phyloP scores from a whole-genome alignment of 1,140 invertebrate species.

The Berghia stephanieae region DNA sequence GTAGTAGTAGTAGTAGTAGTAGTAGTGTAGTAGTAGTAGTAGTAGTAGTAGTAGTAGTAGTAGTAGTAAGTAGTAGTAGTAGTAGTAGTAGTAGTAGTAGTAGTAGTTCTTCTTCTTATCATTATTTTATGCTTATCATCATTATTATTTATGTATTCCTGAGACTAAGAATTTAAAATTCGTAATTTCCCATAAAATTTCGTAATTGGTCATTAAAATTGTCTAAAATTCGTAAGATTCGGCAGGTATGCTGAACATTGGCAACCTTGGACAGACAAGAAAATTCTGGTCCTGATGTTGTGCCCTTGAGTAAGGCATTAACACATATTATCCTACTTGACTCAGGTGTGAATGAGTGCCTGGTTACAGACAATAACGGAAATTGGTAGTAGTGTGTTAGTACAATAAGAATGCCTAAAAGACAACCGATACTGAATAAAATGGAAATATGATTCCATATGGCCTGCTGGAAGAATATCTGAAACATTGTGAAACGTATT shows the following conservation, averaged over 20 bases:
- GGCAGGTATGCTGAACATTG: background rate
- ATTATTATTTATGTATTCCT: background rate
- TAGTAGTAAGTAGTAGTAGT: background rate
- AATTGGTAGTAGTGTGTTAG: too few relatives aligned
- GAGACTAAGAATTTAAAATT: background rate
- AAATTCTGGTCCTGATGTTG: too few relatives aligned
- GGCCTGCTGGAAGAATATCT: too few relatives aligned
- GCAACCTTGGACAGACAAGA: background rate
- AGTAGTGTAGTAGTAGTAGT: slow-evolving; percentile 13
- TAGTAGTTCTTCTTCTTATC: background rate
- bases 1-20: background rate
- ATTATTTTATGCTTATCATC: background rate
- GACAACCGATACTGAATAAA: too few relatives aligned
- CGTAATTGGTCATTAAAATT: background rate
- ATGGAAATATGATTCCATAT: too few relatives aligned
- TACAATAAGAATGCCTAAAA: too few relatives aligned
- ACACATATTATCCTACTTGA: too few relatives aligned
- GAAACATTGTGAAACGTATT: too few relatives aligned
- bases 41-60: slow-evolving; percentile 11
- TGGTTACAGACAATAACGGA: too few relatives aligned
- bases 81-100: slow-evolving; percentile 11
- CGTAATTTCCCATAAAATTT: background rate
- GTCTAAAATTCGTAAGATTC: background rate
- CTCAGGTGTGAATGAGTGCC: too few relatives aligned
- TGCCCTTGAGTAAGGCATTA: too few relatives aligned